A percentile compares a stretch with the other conserved stretches of the same genome.
Evolutionary conservation across 2,797 vertebrate genomes (phyloP).

Genomic region (Danio jaintianensis): DNA sequence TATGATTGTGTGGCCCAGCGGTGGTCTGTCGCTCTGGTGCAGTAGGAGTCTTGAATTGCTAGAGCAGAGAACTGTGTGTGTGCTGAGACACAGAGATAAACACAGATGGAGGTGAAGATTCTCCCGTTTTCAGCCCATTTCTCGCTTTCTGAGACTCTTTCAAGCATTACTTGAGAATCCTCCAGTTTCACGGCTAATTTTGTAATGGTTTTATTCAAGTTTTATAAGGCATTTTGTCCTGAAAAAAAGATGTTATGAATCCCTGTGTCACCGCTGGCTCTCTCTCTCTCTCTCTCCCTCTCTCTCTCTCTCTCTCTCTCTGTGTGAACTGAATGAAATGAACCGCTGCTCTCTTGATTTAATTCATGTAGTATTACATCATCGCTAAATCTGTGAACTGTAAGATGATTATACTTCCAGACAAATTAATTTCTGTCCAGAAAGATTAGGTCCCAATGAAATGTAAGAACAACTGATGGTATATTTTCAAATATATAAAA

Average conservation of each 20-base stretch:
- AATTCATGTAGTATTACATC: constrained; percentile 46
- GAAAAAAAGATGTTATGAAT: constrained; percentile 49
- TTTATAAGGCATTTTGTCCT: constrained; percentile 54
- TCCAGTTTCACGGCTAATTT: constrained; percentile 45
- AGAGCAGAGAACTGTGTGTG: too few relatives aligned
- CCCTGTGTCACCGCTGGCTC: constrained; percentile 20
- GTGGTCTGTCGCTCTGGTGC: too few relatives aligned
- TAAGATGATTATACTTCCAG: constrained; percentile 13
- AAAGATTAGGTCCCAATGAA: constrained; percentile 6
- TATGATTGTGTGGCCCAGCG: too few relatives aligned
- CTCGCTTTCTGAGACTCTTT: constrained; percentile 12
- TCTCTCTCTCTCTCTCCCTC: constrained; percentile 11
- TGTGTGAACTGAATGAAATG: constrained; percentile 35
- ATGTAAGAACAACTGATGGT: neutral
- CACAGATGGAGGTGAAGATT: constrained; percentile 10
- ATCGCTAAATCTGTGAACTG: constrained; percentile 21
- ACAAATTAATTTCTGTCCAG: constrained; percentile 11
- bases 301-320: neutral
- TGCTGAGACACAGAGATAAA: constrained; percentile 14
- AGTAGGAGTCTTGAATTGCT: too few relatives aligned
- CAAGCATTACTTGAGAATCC: constrained; percentile 52
- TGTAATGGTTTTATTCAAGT: constrained; percentile 54
- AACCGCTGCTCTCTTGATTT: constrained; percentile 18
- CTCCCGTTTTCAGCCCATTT: constrained; percentile 8
- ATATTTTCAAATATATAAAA: neutral